A percentile compares a stretch with the other conserved stretches of the same genome.
phyloP scores from a whole-genome alignment of 2,797 vertebrate genomes.

The Characodon lateralis region DNA sequence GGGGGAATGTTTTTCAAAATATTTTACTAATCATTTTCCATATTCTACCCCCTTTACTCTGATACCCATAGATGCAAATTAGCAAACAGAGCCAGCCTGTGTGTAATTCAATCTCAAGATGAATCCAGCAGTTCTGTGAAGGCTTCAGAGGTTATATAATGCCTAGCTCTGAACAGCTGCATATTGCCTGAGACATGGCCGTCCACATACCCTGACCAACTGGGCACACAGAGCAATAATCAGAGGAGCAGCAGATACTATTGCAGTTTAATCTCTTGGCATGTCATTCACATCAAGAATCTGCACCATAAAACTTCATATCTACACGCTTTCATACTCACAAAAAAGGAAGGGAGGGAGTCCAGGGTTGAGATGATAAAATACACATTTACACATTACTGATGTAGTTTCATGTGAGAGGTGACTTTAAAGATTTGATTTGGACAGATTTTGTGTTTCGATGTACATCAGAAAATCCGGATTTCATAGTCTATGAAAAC shows the following conservation, averaged over 20 bases:
- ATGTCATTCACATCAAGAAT: not conserved
- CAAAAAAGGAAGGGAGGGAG: too few species aligned
- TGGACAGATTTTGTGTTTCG: not conserved
- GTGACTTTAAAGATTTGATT: not conserved
- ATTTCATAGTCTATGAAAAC: not conserved
- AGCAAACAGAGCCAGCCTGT: not conserved
- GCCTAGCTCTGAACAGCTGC: not conserved
- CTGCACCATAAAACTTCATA: not conserved
- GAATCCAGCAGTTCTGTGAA: not conserved
- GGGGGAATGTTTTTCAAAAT: not conserved
- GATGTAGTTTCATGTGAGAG: not conserved
- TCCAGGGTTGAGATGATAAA: not conserved
- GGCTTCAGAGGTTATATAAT: not conserved
- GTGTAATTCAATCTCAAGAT: not conserved
- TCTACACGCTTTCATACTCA: not conserved
- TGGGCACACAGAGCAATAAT: not conserved
- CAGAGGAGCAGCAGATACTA: not conserved
- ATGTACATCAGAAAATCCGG: not conserved
- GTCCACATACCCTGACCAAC: not conserved
- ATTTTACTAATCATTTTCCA: not conserved
- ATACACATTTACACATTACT: not conserved
- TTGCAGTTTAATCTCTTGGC: too few species aligned
- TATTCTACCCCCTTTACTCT: too few species aligned
- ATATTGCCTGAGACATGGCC: not conserved
- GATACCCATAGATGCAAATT: too few species aligned